Conservation (phyloP, 2,113 vertebrate genomes). For the Drymodes brunneopygia region DNA sequence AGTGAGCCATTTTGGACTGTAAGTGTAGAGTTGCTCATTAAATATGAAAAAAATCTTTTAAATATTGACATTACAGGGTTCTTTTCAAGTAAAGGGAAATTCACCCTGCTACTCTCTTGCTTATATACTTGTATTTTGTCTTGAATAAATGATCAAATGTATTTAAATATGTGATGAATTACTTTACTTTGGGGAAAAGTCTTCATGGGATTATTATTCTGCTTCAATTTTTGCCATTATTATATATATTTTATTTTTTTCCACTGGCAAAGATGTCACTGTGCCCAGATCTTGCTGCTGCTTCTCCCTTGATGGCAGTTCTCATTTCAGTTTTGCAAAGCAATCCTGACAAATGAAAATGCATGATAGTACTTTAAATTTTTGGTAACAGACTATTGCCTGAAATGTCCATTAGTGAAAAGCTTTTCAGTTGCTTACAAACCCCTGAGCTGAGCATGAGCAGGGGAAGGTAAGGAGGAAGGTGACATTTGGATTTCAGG, state of each 20-base stretch:
- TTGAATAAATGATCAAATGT: conserved; percentile 36
- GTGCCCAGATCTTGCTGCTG: not conserved
- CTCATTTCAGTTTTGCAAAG: not conserved
- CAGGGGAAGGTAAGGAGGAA: not conserved
- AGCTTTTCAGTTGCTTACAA: not conserved
- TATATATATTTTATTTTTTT: not conserved
- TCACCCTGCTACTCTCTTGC: not conserved
- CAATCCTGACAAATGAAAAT: not conserved
- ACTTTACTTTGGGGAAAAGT: not conserved
- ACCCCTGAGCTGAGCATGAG: not conserved
- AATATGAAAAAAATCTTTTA: not conserved
- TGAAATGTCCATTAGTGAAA: not conserved
- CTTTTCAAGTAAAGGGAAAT: not conserved
- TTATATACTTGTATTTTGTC: not conserved
- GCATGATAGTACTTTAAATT: not conserved
- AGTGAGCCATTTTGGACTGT: not conserved
- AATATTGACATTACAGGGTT: not conserved
- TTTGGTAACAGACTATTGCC: not conserved
- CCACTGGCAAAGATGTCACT: not conserved
- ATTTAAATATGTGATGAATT: not conserved
- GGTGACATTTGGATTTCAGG: not conserved
- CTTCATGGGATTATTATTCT: not conserved
- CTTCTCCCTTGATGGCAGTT: not conserved
- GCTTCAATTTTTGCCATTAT: not conserved
- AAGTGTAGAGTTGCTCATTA: not conserved